These are phyloP conservation scores for Heterodera schachtii DNA, from an alignment of 1,140 invertebrate species.

Conservation along the genomic window DNA sequence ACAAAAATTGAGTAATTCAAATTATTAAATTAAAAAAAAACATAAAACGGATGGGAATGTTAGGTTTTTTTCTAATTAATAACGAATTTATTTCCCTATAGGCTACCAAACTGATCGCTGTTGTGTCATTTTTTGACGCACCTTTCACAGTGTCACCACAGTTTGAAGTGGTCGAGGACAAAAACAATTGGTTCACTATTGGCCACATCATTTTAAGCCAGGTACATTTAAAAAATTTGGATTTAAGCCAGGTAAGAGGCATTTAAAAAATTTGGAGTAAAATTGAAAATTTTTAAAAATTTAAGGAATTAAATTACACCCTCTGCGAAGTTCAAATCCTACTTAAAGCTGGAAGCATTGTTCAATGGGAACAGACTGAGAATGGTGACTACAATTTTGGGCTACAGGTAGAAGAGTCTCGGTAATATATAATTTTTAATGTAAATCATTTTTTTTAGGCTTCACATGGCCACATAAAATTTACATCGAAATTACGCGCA, in stretches of 20 bases:
- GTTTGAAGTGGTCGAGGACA: constrained; percentile 35
- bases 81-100: not conserved
- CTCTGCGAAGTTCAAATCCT: constrained; percentile 35
- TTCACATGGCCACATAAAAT: constrained; percentile 11
- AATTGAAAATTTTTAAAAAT: no score
- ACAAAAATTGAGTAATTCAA: no score
- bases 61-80: no score
- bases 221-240: constrained; percentile 14
- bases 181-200: constrained; percentile 38
- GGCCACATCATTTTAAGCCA: constrained; percentile 37
- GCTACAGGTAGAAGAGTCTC: constrained; percentile 22
- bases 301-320: constrained; percentile 41
- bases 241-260: constrained; percentile 32
- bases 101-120: constrained; percentile 30
- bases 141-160: constrained; percentile 30
- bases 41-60: no score
- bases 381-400: constrained; percentile 40
- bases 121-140: constrained; percentile 36
- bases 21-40: no score
- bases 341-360: constrained; percentile 21
- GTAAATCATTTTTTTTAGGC: not conserved
- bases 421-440: not conserved
- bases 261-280: not conserved
- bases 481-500: not conserved
- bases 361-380: not conserved